A percentile compares a stretch with the other conserved stretches of the same genome.
Evolutionary conservation across 2,888 invertebrate species (phyloP).

Genomic region (Tiliacea citrago): DNA sequence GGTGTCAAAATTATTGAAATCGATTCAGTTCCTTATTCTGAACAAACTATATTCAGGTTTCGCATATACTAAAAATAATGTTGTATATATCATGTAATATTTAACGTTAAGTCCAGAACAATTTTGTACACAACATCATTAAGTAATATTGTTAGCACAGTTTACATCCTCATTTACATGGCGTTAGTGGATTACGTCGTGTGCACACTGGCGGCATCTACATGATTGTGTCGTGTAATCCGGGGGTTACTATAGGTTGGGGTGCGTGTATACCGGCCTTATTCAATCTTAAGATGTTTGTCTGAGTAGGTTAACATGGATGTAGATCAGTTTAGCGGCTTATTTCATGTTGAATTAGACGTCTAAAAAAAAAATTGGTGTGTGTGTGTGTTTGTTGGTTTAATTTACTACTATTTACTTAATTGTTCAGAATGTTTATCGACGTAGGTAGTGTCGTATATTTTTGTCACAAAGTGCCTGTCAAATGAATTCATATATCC

Average conservation of each 20-base stretch:
- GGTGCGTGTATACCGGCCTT: slow-evolving; percentile 16
- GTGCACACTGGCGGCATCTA: slow-evolving; percentile 13
- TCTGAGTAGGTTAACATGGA: not conserved
- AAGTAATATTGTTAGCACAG: slow-evolving; percentile 37
- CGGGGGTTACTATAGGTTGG: slow-evolving; percentile 1
- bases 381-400: not conserved
- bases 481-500: too few relatives aligned
- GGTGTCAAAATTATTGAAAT: too few relatives aligned
- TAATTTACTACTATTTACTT: not conserved
- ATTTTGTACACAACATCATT: slow-evolving; percentile 27
- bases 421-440: not conserved
- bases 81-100: not conserved
- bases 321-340: not conserved
- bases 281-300: slow-evolving; percentile 20
- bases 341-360: not conserved
- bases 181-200: slow-evolving; percentile 44
- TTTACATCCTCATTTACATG: slow-evolving; percentile 17
- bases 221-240: slow-evolving; percentile 39
- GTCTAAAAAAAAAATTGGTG: too few relatives aligned
- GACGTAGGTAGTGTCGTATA: too few relatives aligned
- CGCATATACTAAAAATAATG: too few relatives aligned
- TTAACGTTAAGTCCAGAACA: slow-evolving; percentile 25
- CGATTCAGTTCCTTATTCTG: too few relatives aligned
- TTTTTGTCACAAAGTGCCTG: not conserved
- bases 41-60: too few relatives aligned